Conservation (phyloP, 1,140 invertebrate genomes). For the Drosophila albomicans region DNA sequence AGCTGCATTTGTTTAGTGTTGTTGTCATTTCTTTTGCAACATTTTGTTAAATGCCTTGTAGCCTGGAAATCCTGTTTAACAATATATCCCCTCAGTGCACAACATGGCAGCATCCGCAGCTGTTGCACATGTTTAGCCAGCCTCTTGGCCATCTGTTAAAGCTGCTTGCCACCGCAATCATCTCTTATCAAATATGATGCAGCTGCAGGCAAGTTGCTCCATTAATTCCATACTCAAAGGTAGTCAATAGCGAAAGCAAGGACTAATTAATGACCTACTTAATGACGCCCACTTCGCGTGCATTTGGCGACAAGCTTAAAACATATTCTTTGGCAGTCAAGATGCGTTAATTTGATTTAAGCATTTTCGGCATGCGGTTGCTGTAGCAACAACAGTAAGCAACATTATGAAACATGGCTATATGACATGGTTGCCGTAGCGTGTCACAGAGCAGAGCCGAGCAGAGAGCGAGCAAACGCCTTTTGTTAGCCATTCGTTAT, state of each 20-base stretch:
- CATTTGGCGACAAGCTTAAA: neutral
- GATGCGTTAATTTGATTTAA: slow-evolving; percentile 79
- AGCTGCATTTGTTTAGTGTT: slow-evolving; percentile 56
- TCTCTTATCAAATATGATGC: neutral
- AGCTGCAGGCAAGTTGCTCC: neutral
- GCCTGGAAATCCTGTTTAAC: slow-evolving; percentile 79
- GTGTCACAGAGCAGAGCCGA: slow-evolving; percentile 32
- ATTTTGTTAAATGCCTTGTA: slow-evolving; percentile 70
- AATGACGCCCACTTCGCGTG: neutral
- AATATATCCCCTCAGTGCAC: slow-evolving; percentile 52
- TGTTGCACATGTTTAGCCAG: slow-evolving; percentile 8
- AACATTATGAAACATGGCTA: slow-evolving; percentile 8
- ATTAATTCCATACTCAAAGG: neutral
- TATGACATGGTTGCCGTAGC: slow-evolving; percentile 53
- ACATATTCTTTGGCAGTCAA: slow-evolving; percentile 22
- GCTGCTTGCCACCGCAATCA: neutral
- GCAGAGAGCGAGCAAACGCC: slow-evolving; percentile 25
- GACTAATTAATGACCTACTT: neutral
- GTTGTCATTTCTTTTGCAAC: slow-evolving; percentile 57
- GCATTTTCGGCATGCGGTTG: slow-evolving; percentile 63
- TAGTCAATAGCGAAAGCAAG: neutral
- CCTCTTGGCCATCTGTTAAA: neutral
- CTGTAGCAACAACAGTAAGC: slow-evolving; percentile 13
- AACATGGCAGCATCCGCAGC: slow-evolving; percentile 50
- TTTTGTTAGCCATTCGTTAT: slow-evolving; percentile 42